Evolutionary conservation across 2,797 vertebrate species (phyloP).

Genomic region (Fratercula arctica): DNA sequence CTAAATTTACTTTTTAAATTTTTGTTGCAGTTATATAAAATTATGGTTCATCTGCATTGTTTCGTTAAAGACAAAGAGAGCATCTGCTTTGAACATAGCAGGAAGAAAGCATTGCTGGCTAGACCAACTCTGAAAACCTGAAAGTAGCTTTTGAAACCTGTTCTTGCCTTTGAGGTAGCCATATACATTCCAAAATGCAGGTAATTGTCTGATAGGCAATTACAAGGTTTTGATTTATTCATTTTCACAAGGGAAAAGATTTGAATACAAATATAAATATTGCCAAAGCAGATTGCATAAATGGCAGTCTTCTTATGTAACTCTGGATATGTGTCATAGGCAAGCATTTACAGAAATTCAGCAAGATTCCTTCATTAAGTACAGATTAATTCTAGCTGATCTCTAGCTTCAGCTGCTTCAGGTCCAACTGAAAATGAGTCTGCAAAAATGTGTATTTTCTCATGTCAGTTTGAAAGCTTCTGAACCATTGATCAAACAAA

Average conservation of each 20-base stretch:
- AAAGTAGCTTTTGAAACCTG: background rate
- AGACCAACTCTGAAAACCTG: background rate
- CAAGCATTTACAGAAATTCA: constrained; percentile 45
- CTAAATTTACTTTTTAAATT: background rate
- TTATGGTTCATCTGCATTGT: background rate
- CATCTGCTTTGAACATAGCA: background rate
- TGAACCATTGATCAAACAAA: constrained; percentile 53
- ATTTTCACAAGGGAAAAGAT: constrained; percentile 24
- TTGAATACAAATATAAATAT: constrained; percentile 59
- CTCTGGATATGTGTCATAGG: constrained; percentile 24
- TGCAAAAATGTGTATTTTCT: constrained; percentile 51
- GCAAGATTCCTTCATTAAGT: constrained; percentile 52
- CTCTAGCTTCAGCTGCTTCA: constrained; percentile 14
- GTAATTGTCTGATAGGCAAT: constrained; percentile 14
- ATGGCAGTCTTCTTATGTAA: constrained; percentile 41
- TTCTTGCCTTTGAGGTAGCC: constrained; percentile 10
- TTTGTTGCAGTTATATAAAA: background rate
- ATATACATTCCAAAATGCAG: background rate
- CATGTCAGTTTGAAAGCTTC: constrained; percentile 39
- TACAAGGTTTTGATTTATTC: constrained; percentile 30
- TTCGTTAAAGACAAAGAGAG: background rate
- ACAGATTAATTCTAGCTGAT: constrained; percentile 42
- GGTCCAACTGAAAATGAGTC: constrained; percentile 41
- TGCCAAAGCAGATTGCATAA: constrained; percentile 46
- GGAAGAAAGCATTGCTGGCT: background rate